phyloP scores from a whole-genome alignment of 92 coral and sea anemone genomes.

The Epizoanthus rinbou region DNA sequence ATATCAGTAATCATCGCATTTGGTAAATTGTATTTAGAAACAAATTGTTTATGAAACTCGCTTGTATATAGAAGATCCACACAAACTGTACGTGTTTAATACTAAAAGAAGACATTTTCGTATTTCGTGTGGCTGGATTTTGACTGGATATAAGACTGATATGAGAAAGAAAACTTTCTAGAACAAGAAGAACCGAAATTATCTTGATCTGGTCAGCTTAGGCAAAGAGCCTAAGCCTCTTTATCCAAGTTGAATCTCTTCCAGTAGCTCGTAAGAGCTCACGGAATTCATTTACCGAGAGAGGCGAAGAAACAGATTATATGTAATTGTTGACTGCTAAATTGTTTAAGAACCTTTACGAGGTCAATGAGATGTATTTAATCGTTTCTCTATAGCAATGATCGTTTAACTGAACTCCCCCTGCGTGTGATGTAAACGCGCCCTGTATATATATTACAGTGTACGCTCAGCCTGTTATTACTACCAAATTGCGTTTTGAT shows the following conservation, averaged over 20 bases:
- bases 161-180: background rate
- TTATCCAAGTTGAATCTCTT: background rate
- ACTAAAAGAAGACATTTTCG: conserved; percentile 20
- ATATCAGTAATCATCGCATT: conserved; percentile 12
- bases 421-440: conserved; percentile 24
- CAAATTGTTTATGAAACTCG: background rate
- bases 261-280: background rate
- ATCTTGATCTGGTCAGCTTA: conserved; percentile 7
- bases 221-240: conserved; percentile 20
- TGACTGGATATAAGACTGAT: background rate
- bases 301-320: conserved; percentile 37
- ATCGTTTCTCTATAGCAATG: conserved; percentile 14
- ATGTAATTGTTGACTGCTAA: conserved; percentile 31
- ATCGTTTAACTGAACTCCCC: conserved; percentile 2
- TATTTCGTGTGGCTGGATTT: conserved; percentile 12
- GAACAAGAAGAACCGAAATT: background rate
- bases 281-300: conserved; percentile 4
- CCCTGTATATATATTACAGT: conserved; percentile 20
- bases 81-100: conserved; percentile 33
- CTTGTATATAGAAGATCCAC: conserved; percentile 26
- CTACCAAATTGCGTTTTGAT: background rate
- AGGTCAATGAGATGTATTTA: conserved; percentile 45
- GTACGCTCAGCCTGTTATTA: conserved; percentile 28
- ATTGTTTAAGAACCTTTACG: conserved; percentile 37
- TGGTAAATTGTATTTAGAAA: background rate